These are phyloP conservation scores for Amphiduros pacificus DNA, from an alignment of 2,888 invertebrate species.

Conservation along the genomic window DNA sequence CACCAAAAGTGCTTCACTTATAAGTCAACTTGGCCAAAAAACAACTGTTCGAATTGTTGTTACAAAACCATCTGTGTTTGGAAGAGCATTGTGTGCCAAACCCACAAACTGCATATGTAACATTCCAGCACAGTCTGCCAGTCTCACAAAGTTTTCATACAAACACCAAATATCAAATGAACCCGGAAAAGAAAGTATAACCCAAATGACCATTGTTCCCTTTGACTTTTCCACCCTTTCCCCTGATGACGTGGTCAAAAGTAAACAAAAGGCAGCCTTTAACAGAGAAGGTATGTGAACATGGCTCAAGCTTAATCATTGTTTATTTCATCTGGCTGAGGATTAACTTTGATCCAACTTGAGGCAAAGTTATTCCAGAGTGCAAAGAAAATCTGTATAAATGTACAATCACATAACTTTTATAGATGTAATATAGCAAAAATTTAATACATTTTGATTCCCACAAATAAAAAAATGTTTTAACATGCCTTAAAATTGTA, in stretches of 20 bases:
- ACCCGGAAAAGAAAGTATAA: neutral
- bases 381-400: no score
- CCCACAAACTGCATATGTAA: neutral
- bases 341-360: no score
- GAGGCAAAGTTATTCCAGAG: no score
- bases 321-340: no score
- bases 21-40: neutral
- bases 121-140: neutral
- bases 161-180: neutral
- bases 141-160: neutral
- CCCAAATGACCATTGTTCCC: conserved; percentile 20
- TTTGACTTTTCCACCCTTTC: conserved; percentile 69
- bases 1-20: neutral
- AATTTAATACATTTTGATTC: no score
- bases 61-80: conserved; percentile 11
- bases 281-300: conserved; percentile 3
- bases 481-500: no score
- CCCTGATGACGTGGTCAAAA: conserved; percentile 66
- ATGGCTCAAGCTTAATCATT: no score
- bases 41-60: neutral
- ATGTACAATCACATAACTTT: no score
- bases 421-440: no score
- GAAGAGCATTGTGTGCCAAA: conserved; percentile 9
- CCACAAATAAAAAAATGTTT: no score
- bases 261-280: conserved; percentile 49